Evolutionary conservation across 2,888 invertebrate species (phyloP).

Genomic region (Stramonita haemastoma): DNA sequence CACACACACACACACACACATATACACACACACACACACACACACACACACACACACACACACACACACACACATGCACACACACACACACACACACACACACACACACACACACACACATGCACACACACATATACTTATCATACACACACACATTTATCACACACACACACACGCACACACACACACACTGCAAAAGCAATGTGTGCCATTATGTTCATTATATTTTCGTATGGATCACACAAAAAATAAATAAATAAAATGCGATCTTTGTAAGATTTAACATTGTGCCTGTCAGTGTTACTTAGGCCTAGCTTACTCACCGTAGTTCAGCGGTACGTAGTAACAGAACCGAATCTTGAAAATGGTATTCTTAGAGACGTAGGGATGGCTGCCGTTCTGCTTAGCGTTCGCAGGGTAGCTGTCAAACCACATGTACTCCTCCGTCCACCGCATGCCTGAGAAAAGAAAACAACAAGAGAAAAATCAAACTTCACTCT

Average conservation of each 20-base stretch:
- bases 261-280: not conserved
- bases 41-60: slow-evolving; percentile 13
- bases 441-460: slow-evolving; percentile 29
- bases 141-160: too few relatives aligned
- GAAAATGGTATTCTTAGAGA: not conserved
- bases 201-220: too few relatives aligned
- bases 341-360: slow-evolving; percentile 31
- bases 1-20: too few relatives aligned
- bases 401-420: not conserved
- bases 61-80: slow-evolving; percentile 1
- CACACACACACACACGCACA: slow-evolving; percentile 25
- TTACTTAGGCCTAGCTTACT: not conserved
- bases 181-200: not conserved
- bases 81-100: too few relatives aligned
- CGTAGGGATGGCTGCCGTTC: slow-evolving; percentile 7
- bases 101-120: too few relatives aligned
- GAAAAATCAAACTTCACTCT: not conserved
- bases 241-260: not conserved
- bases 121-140: too few relatives aligned
- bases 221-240: too few relatives aligned
- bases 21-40: too few relatives aligned
- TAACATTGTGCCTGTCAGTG: not conserved
- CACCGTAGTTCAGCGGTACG: not conserved
- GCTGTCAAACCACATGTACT: slow-evolving; percentile 26
- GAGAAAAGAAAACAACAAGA: not conserved